Base-by-base conservation (phyloP, 2,113 vertebrate species). In the Lipotes vexillifer region DNA sequence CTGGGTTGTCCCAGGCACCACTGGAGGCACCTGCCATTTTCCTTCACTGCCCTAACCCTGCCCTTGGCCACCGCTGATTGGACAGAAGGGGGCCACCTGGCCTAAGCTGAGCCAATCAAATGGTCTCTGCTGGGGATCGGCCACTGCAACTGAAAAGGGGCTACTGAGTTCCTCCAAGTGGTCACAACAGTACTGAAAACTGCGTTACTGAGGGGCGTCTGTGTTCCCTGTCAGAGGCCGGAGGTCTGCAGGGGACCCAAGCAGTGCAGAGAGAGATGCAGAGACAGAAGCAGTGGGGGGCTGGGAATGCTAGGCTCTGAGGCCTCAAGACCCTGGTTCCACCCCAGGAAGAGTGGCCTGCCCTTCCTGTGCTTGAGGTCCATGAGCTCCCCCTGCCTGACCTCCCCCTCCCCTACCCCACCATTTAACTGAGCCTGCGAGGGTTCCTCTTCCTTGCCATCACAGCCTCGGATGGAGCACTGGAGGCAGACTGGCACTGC, bases 341-440 rank as follows among this genome's bases (percentile, higher is more conserved):
- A 1, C 3, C 1, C 36, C 49, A 9, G 4, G 18, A 78, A 68
- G 46, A 21, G 1, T 6, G 14, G 2, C 1, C 49, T 59, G 68
- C n/a, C 49, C 65, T 55, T 44, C 33, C 15, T 1, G 14, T 7
- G 5, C 12, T 20, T 17, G 21, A 23, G 41, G 44, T 12, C 90
- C 81, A 8, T 5, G 18, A 59, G 41, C 15, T 10, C 18, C 61
- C 52, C 66, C 15, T 17, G 33, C n/a, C 36, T 81, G 66, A 25
- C 21, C 31, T 15, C 88, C 66, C 36, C 36, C 3, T 0, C 8
- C 41, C 61, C 46, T 2, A 3, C 49, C 80, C 61, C n/a, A 20
- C 44, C 10, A 3, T 17, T 41, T 5, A 29, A 14, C 46, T 4
- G 27, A n/a, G 55, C 41, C n/a, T 29, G 44, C 3, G 3, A 8